Evolutionary conservation across 2,888 invertebrate genomes (phyloP), one percentile per base, ranked within the genome.

Genomic region (Cartodere bifasciata): DNA sequence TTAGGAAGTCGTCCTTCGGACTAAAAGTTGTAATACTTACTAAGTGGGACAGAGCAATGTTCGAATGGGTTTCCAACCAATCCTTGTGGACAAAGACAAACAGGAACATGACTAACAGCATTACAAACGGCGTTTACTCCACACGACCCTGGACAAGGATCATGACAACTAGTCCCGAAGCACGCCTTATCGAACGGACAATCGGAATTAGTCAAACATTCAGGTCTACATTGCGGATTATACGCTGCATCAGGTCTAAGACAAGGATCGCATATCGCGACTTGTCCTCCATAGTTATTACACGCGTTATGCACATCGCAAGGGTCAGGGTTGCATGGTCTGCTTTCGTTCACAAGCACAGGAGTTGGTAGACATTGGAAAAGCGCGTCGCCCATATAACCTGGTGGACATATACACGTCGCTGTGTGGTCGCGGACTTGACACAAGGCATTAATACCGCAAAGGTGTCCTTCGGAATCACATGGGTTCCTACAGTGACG

Each of bases 401-500:
- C 82, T 38, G 75, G 72, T 22, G 74, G 68, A 52, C 88, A 90
- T 26, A 72, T 60, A 52, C 88, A 90, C 14, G 77, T 73, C n/a
- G 86, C 79, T 3, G 82, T 78, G 50, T 90, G 88, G 49, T 85
- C 78, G 16, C 75, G 68, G 22, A 84, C 83, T 45, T 72, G 64
- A 50, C 90, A 90, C 30, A 76, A 65, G 10, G 88, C 85, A 52
- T 83, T 76, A 7, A 81, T 63, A 29, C 88, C 88, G 52, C 90
- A 90, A 23, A 84, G 61, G 38, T 71, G 72, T 24, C 70, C 71
- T 17, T 70, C 60, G 4, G 64, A 53, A n/a, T n/a, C n/a, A 50
- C 86, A 87, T 13, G 84, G 81, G 59, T 82, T 75, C 34, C 67
- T 58, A 50, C 86, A 85, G 48, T 77, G 75, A 45, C 72, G 68